Conservation (phyloP, 2,888 invertebrate genomes). For the Alcis repandata region DNA sequence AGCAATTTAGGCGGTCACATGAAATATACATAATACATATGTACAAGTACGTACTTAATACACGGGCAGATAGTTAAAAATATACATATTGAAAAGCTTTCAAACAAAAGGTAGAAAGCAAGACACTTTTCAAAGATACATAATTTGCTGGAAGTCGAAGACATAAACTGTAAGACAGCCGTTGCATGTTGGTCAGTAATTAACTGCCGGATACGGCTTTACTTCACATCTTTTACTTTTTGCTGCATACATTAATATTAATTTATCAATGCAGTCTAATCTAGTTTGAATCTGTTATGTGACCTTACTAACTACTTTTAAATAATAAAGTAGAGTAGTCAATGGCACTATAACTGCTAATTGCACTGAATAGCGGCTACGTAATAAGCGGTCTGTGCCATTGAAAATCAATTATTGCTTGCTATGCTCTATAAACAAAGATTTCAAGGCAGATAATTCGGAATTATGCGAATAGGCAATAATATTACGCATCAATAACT, state of each 20-base stretch:
- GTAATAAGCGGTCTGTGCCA: slow-evolving; percentile 22
- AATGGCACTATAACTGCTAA: slow-evolving; percentile 4
- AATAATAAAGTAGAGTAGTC: slow-evolving; percentile 21
- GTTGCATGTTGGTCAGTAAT: slow-evolving; percentile 13
- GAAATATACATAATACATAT: no score
- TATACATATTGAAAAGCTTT: not conserved
- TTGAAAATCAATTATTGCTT: slow-evolving; percentile 37
- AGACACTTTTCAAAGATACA: not conserved
- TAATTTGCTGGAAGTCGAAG: not conserved
- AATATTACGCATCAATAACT: slow-evolving; percentile 10
- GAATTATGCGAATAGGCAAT: slow-evolving; percentile 4
- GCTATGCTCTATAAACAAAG: slow-evolving; percentile 33
- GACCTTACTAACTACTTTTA: slow-evolving; percentile 30
- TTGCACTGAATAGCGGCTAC: slow-evolving; percentile 22
- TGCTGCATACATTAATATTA: slow-evolving; percentile 25
- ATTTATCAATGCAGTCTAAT: slow-evolving; percentile 30
- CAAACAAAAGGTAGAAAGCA: not conserved
- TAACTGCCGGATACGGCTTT: slow-evolving; percentile 13
- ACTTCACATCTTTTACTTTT: slow-evolving; percentile 9
- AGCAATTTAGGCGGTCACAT: no score
- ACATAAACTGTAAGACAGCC: slow-evolving; percentile 6
- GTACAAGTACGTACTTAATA: no score
- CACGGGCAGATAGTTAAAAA: not conserved
- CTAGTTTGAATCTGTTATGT: slow-evolving; percentile 21
- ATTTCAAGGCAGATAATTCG: slow-evolving; percentile 19